Conservation (phyloP, 2,888 invertebrate species). For the Galeruca laticollis region DNA sequence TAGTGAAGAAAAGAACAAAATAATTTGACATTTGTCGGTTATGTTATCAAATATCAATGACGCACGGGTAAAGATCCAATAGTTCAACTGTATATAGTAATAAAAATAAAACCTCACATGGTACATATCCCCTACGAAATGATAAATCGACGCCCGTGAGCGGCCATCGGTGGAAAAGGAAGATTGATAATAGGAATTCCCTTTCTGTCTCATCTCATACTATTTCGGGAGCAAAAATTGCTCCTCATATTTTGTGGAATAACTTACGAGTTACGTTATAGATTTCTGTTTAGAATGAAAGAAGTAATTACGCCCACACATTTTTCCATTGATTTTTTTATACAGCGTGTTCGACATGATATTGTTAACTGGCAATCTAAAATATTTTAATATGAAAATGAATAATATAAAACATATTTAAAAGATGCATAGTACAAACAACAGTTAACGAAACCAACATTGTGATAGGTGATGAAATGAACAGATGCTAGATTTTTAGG, state of each 20-base stretch:
- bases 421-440: too few species aligned
- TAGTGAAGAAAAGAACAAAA: too few species aligned
- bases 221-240: background rate
- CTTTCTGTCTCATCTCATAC: background rate
- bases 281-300: background rate
- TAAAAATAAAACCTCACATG: background rate
- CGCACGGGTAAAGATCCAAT: too few species aligned
- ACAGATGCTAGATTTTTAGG: too few species aligned
- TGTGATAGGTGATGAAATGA: too few species aligned
- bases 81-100: too few species aligned
- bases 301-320: background rate
- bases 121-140: background rate
- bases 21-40: too few species aligned
- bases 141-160: background rate
- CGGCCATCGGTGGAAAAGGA: background rate
- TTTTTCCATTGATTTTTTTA: background rate
- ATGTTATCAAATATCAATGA: too few species aligned
- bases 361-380: background rate
- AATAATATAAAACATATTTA: too few species aligned
- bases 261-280: background rate
- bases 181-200: slow-evolving; percentile 7
- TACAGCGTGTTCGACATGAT: background rate
- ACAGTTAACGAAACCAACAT: too few species aligned
- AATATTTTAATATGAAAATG: too few species aligned
- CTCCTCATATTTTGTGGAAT: background rate